Conservation (phyloP, 2,113 vertebrate genomes). For the Danionella cerebrum region DNA sequence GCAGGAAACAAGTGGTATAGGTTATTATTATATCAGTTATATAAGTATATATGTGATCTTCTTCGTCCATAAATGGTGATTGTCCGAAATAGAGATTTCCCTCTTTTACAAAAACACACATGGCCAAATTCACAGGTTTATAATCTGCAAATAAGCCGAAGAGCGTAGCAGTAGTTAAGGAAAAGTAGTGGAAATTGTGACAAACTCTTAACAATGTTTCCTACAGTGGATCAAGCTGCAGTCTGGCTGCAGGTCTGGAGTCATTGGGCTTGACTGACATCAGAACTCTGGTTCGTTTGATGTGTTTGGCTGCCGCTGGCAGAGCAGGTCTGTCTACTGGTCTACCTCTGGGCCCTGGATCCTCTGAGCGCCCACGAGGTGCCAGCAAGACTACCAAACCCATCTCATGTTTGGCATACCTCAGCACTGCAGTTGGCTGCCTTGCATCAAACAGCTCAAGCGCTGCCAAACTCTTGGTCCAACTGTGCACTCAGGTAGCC, state of each 20-base stretch:
- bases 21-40: too few species aligned
- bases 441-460: constrained; percentile 90
- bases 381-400: constrained; percentile 85
- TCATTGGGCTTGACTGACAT: constrained; percentile 93
- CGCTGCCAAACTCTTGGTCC: constrained; percentile 90
- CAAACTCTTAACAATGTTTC: not conserved
- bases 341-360: constrained; percentile 49
- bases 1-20: too few species aligned
- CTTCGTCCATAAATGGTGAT: too few species aligned
- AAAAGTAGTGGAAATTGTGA: too few species aligned
- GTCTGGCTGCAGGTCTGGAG: constrained; percentile 94
- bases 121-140: too few species aligned
- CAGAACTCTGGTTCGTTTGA: constrained; percentile 86
- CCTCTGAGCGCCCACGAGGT: constrained; percentile 73
- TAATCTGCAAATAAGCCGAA: too few species aligned
- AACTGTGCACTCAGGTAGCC: constrained; percentile 89
- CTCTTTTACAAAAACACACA: too few species aligned
- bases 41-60: too few species aligned
- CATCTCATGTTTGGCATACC: constrained; percentile 92
- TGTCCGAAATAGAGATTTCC: too few species aligned
- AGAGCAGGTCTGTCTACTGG: constrained; percentile 90
- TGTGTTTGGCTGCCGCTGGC: constrained; percentile 93
- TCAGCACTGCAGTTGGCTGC: constrained; percentile 94
- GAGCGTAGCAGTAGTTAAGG: too few species aligned
- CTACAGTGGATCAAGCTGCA: constrained; percentile 91